A percentile compares a stretch with the other conserved stretches of the same genome.
These are phyloP conservation scores for Dolichallabes microphthalmus DNA, from an alignment of 2,113 vertebrate species.

Conservation along the genomic window DNA sequence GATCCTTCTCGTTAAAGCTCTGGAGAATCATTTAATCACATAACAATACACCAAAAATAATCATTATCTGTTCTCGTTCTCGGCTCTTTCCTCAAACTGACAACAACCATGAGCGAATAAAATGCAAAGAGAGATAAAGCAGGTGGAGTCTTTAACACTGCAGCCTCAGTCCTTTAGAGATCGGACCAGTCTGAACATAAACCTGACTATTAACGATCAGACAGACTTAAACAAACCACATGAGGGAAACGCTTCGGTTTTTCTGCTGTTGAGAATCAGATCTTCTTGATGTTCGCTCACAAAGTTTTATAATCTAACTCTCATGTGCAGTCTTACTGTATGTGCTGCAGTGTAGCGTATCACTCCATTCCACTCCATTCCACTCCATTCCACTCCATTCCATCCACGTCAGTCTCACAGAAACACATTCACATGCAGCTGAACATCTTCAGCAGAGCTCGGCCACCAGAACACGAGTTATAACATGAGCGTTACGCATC, in stretches of 20 bases:
- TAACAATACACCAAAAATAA: too few relatives aligned
- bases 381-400: too few relatives aligned
- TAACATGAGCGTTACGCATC: too few relatives aligned
- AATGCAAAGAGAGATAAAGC: background rate
- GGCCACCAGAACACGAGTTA: background rate
- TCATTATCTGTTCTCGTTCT: too few relatives aligned
- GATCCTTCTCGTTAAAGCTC: too few relatives aligned
- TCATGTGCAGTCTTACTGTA: too few relatives aligned
- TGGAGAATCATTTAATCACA: too few relatives aligned
- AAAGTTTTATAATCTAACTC: background rate
- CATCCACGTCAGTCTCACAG: background rate
- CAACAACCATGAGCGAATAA: background rate
- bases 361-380: background rate
- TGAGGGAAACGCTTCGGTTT: background rate
- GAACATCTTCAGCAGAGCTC: background rate
- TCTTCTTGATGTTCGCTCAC: background rate
- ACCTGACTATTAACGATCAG: background rate
- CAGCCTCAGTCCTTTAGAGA: background rate
- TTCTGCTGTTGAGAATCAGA: background rate
- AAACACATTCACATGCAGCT: too few relatives aligned
- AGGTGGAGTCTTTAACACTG: background rate
- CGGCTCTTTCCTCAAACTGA: conserved; percentile 25
- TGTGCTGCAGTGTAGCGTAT: background rate
- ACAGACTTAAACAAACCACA: background rate
- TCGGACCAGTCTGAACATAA: background rate